These are phyloP conservation scores for Diceros bicornis DNA, from an alignment of 2,797 vertebrate species.

Conservation along the genomic window DNA sequence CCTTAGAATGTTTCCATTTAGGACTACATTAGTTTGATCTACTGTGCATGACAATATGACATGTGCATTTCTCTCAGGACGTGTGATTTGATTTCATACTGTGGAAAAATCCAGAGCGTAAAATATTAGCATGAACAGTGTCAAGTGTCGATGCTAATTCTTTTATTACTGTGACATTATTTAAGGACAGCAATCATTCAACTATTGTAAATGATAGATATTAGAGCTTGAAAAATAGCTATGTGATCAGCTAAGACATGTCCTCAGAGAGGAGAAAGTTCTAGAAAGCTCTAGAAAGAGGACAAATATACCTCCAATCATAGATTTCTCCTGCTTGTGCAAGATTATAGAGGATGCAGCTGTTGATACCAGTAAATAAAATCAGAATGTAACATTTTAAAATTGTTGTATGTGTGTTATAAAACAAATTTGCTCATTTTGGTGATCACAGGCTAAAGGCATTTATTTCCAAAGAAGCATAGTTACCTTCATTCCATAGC, in stretches of 20 bases:
- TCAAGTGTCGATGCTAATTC: slow-evolving; percentile 82
- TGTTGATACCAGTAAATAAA: slow-evolving; percentile 67
- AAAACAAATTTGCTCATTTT: slow-evolving; percentile 45
- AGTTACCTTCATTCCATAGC: neutral
- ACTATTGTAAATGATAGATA: slow-evolving; percentile 81
- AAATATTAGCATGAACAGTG: slow-evolving; percentile 85
- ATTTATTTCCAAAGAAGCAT: slow-evolving; percentile 61
- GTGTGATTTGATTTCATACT: slow-evolving; percentile 85
- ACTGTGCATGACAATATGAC: slow-evolving; percentile 69
- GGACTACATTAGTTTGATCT: slow-evolving; percentile 75
- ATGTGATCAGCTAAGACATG: slow-evolving; percentile 65
- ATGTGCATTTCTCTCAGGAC: slow-evolving; percentile 78
- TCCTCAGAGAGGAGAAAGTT: slow-evolving; percentile 60
- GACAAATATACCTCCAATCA: slow-evolving; percentile 12
- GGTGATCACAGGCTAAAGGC: neutral
- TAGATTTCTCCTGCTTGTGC: slow-evolving; percentile 56
- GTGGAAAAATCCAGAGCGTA: slow-evolving; percentile 79
- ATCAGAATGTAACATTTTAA: slow-evolving; percentile 64
- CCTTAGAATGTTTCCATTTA: slow-evolving; percentile 76
- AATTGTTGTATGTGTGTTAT: neutral
- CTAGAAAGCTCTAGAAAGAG: slow-evolving; percentile 70
- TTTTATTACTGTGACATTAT: slow-evolving; percentile 85
- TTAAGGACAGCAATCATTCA: slow-evolving; percentile 82
- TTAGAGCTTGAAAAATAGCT: slow-evolving; percentile 76
- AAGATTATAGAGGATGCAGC: slow-evolving; percentile 66